phyloP scores from a whole-genome alignment of 2,113 vertebrate genomes.

The Hippocampus mohnikei region DNA sequence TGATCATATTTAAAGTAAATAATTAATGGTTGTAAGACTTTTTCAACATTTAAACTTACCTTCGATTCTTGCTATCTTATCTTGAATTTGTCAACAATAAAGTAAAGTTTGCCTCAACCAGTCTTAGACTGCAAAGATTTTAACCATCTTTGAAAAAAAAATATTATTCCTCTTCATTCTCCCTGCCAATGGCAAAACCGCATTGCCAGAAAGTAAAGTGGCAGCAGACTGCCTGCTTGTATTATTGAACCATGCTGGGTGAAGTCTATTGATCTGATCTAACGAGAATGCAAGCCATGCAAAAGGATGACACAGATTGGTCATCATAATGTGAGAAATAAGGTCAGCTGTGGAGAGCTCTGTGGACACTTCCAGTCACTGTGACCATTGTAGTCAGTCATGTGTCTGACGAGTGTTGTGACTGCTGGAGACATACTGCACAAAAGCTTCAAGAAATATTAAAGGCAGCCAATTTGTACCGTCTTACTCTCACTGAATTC shows the following conservation, averaged over 20 bases:
- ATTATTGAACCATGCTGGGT: neutral
- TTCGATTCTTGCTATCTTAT: no score
- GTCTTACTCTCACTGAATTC: conserved; percentile 8
- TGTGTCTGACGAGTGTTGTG: conserved; percentile 46
- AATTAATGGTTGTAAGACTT: no score
- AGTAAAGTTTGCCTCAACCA: no score
- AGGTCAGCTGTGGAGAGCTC: conserved; percentile 46
- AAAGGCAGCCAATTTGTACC: conserved; percentile 43
- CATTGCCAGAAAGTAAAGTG: no score
- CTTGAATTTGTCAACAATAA: no score
- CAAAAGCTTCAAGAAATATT: conserved; percentile 21
- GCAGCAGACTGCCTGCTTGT: neutral
- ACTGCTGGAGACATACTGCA: no score
- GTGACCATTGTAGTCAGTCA: conserved; percentile 53
- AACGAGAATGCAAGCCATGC: conserved; percentile 19
- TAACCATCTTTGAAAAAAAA: no score
- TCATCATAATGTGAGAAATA: conserved; percentile 47
- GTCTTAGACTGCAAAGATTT: no score
- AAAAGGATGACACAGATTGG: conserved; percentile 32
- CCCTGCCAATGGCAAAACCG: no score
- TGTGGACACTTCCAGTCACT: conserved; percentile 47
- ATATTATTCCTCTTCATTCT: no score
- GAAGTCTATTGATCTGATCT: conserved; percentile 30
- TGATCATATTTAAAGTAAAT: no score
- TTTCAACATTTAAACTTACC: no score